Evolutionary conservation across 1,140 invertebrate genomes (phyloP).

Genomic region (Ceratoteleas bidentatus): DNA sequence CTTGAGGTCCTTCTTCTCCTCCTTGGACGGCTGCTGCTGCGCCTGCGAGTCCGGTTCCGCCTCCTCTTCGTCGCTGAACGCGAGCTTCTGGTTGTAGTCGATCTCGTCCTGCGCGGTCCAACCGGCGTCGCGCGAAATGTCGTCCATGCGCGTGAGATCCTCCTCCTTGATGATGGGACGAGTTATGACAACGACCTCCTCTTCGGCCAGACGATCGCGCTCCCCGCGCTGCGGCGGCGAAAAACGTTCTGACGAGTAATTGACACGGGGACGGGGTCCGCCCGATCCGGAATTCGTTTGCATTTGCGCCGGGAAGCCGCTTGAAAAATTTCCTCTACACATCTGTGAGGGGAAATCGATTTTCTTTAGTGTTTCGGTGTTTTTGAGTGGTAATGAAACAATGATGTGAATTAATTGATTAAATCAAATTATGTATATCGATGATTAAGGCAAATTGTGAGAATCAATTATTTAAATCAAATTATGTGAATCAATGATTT

Average conservation of each 20-base stretch:
- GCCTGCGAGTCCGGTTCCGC: slow-evolving; percentile 70
- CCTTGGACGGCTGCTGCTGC: slow-evolving; percentile 63
- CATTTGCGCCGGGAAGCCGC: slow-evolving; percentile 78
- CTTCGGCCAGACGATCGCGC: slow-evolving; percentile 71
- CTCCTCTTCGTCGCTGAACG: slow-evolving; percentile 97
- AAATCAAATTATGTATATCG: too few relatives aligned
- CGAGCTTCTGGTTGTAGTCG: slow-evolving; percentile 96
- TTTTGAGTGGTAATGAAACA: too few relatives aligned
- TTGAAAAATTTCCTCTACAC: slow-evolving; percentile 80
- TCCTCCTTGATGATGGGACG: slow-evolving; percentile 95
- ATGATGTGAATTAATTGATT: too few relatives aligned
- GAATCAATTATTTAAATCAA: too few relatives aligned
- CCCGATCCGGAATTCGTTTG: slow-evolving; percentile 73
- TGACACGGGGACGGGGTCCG: slow-evolving; percentile 77
- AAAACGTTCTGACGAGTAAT: slow-evolving; percentile 77
- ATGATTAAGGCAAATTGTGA: too few relatives aligned
- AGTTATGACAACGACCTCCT: slow-evolving; percentile 81
- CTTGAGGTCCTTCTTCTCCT: slow-evolving; percentile 70
- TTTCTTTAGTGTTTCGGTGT: background rate
- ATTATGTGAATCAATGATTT: too few relatives aligned
- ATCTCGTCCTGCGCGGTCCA: slow-evolving; percentile 96
- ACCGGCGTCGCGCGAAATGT: slow-evolving; percentile 92
- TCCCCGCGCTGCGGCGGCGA: slow-evolving; percentile 69
- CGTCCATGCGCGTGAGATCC: slow-evolving; percentile 94
- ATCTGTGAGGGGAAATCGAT: slow-evolving; percentile 67